These are phyloP conservation scores for Lacerta bilineata DNA, from an alignment of 2,797 vertebrate species.

Conservation along the genomic window DNA sequence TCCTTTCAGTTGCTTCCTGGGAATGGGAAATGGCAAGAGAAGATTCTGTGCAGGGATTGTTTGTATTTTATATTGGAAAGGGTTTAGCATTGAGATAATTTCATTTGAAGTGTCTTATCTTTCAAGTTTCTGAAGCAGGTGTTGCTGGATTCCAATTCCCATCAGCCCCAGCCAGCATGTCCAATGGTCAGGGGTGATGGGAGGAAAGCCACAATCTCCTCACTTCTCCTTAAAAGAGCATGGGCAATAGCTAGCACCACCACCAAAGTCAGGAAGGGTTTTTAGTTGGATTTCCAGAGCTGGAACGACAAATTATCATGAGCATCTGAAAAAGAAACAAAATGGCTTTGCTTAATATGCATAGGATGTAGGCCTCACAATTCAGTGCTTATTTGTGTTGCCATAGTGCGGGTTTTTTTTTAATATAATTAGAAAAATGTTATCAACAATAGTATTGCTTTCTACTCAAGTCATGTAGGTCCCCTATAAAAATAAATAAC, in stretches of 20 bases:
- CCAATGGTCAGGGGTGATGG: no score
- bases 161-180: no score
- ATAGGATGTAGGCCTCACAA: not conserved
- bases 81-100: not conserved
- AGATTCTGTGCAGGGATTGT: not conserved
- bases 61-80: not conserved
- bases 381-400: not conserved
- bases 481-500: not conserved
- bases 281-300: not conserved
- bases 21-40: not conserved
- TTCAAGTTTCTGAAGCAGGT: no score
- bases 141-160: no score
- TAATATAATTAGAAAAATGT: not conserved
- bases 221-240: not conserved
- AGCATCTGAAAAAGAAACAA: not conserved
- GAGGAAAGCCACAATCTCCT: not conserved
- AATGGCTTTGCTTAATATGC: not conserved
- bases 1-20: constrained; percentile 7
- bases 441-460: not conserved
- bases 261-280: not conserved
- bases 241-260: not conserved
- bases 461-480: not conserved
- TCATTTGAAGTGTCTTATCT: not conserved
- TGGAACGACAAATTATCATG: not conserved
- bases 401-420: not conserved